Evolutionary conservation across 2,113 vertebrate genomes (phyloP).

Genomic region (Rhodinocichla rosea): DNA sequence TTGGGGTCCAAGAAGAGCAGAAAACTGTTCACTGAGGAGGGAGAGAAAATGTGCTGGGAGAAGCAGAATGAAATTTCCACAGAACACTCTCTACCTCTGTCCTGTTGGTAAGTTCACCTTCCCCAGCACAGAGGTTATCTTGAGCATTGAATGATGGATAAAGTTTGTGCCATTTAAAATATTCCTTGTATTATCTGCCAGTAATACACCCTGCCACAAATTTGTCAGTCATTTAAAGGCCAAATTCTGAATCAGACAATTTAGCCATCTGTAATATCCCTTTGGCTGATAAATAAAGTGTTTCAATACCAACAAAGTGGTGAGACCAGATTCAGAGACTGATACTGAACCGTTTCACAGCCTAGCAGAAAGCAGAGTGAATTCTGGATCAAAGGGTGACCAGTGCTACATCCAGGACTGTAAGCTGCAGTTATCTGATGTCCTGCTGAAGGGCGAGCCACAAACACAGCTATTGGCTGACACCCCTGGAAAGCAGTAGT

Average conservation of each 20-base stretch:
- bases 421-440: not conserved
- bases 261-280: not conserved
- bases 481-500: conserved; percentile 25
- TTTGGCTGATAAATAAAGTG: not conserved
- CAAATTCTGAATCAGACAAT: not conserved
- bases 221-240: not conserved
- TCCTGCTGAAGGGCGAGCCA: not conserved
- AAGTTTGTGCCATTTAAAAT: not conserved
- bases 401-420: not conserved
- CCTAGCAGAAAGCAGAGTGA: not conserved
- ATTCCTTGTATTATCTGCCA: not conserved
- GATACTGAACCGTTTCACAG: not conserved
- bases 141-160: not conserved
- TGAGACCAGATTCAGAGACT: not conserved
- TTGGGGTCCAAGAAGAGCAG: not conserved
- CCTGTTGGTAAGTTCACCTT: not conserved
- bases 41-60: not conserved
- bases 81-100: not conserved
- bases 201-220: not conserved
- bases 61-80: not conserved
- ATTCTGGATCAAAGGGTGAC: not conserved
- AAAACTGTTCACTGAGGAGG: not conserved
- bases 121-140: not conserved
- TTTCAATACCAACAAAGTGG: not conserved
- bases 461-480: conserved; percentile 12